A percentile compares a stretch with the other conserved stretches of the same genome.
These are phyloP conservation scores for Dryoscopus gambensis DNA, from an alignment of 2,113 vertebrate species.

Conservation along the genomic window DNA sequence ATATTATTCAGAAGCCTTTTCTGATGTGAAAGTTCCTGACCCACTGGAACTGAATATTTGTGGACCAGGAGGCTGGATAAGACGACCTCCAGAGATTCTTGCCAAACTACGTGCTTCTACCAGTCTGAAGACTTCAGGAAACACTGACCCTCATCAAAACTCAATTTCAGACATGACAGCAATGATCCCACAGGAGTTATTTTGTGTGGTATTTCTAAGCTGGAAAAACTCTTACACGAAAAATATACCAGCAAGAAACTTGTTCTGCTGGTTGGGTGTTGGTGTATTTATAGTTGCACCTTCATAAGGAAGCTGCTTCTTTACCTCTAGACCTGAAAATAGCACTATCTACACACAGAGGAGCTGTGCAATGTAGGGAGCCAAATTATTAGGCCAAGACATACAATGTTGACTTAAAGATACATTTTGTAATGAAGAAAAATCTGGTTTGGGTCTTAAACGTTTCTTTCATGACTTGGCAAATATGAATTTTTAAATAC, in stretches of 20 bases:
- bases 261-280: constrained; percentile 31
- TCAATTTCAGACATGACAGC: not conserved
- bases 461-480: not conserved
- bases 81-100: not conserved
- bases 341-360: not conserved
- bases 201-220: not conserved
- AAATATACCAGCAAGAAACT: not conserved
- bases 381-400: not conserved
- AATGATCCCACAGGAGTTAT: not conserved
- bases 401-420: not conserved
- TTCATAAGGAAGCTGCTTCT: not conserved
- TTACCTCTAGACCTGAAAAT: constrained; percentile 7
- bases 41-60: not conserved
- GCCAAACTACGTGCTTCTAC: not conserved
- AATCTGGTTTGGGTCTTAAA: not conserved
- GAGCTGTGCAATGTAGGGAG: not conserved
- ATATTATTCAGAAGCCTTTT: not conserved
- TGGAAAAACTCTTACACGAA: not conserved
- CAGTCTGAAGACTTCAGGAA: not conserved
- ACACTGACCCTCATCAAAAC: not conserved
- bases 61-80: not conserved
- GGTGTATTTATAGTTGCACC: constrained; percentile 42
- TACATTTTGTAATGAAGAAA: not conserved
- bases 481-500: not conserved
- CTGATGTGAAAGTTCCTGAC: not conserved